These are phyloP conservation scores for Phortica okadai DNA, from an alignment of 2,888 invertebrate genomes.

Conservation along the genomic window DNA sequence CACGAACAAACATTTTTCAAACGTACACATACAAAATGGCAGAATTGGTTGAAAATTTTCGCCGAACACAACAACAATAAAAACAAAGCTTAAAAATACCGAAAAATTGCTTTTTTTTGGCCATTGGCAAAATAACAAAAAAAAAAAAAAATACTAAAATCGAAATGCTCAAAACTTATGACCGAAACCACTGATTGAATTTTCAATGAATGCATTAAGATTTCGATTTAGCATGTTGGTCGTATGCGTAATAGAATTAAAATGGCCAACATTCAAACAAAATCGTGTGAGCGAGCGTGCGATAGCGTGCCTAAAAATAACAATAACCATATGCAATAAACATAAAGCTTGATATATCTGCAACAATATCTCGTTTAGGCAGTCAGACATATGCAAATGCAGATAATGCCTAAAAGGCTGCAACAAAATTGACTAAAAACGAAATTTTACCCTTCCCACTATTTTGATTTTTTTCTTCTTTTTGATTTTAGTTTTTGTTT, in stretches of 20 bases:
- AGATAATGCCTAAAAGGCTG: slow-evolving; percentile 1
- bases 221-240: neutral
- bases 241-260: slow-evolving; percentile 42
- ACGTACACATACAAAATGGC: neutral
- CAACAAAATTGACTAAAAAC: neutral
- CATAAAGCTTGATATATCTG: slow-evolving; percentile 3
- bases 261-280: slow-evolving; percentile 8
- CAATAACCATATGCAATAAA: slow-evolving; percentile 5
- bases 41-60: neutral
- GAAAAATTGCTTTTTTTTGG: neutral
- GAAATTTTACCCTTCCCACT: neutral
- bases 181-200: slow-evolving; percentile 24
- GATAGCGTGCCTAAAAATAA: neutral
- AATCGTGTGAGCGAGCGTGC: slow-evolving; percentile 11
- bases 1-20: neutral
- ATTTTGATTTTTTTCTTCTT: neutral
- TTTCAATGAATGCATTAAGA: slow-evolving; percentile 9
- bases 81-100: neutral
- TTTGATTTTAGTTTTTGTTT: neutral
- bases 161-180: neutral
- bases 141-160: neutral
- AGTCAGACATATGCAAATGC: neutral
- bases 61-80: neutral
- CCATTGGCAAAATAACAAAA: neutral
- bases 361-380: neutral